These are phyloP conservation scores for Metalampra italica DNA, from an alignment of 2,888 invertebrate genomes.

Conservation along the genomic window DNA sequence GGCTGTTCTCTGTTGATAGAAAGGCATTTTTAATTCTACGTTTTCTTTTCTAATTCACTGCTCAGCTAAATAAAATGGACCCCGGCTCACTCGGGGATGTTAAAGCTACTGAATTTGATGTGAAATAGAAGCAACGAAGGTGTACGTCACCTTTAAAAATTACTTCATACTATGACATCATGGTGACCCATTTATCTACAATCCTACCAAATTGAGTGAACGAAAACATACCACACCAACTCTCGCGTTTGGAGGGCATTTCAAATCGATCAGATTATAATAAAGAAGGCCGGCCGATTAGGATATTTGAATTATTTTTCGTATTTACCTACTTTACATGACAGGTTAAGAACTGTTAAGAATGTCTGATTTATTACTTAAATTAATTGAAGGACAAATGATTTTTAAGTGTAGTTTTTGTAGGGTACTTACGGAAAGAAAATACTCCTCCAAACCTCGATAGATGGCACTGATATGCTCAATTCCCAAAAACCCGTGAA, in stretches of 20 bases:
- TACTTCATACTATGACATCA: conserved; percentile 66
- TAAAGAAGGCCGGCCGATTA: conserved; percentile 25
- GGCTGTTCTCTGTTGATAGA: conserved; percentile 45
- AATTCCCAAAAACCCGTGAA: too few relatives aligned
- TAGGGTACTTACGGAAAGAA: too few relatives aligned
- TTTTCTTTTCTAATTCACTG: neutral
- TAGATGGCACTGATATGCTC: too few relatives aligned
- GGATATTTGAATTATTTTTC: conserved; percentile 22
- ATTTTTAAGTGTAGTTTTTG: too few relatives aligned
- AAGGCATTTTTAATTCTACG: conserved; percentile 39
- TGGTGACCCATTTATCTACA: conserved; percentile 55
- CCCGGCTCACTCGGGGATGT: conserved; percentile 17
- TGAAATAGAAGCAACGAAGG: conserved; percentile 39
- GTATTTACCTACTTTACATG: conserved; percentile 17
- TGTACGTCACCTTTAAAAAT: conserved; percentile 69
- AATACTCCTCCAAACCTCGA: too few relatives aligned
- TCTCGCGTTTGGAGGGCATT: conserved; percentile 9
- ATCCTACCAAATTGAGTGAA: conserved; percentile 30
- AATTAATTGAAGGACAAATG: neutral
- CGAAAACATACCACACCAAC: conserved; percentile 29
- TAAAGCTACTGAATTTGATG: conserved; percentile 40
- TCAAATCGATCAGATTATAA: conserved; percentile 32
- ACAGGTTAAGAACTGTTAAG: neutral
- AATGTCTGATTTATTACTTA: neutral
- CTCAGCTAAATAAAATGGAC: neutral